Conservation (phyloP, 2,797 vertebrate genomes). For the Octomys mimax region DNA sequence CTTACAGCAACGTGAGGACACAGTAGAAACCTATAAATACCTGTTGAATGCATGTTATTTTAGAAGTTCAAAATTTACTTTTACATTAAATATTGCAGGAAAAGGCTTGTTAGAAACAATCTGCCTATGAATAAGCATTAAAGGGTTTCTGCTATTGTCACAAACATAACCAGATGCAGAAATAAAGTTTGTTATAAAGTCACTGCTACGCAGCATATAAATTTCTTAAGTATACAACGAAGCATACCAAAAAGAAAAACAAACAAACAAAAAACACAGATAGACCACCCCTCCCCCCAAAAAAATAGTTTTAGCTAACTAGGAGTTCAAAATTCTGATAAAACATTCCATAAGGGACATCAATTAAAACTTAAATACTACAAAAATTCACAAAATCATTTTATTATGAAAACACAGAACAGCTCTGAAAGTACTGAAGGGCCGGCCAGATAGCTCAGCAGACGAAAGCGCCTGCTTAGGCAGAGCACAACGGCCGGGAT, state of each 20-base stretch:
- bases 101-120: conserved; percentile 50
- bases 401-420: not conserved
- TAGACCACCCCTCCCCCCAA: not conserved
- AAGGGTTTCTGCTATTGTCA: conserved; percentile 26
- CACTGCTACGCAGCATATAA: conserved; percentile 24
- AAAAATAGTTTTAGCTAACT: not conserved
- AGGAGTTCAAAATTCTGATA: conserved; percentile 32
- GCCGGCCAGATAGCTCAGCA: no score
- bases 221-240: conserved; percentile 28
- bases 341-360: not conserved
- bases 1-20: not conserved
- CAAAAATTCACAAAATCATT: conserved; percentile 8
- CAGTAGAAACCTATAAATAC: not conserved
- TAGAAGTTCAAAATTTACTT: conserved; percentile 18
- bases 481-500: no score
- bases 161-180: not conserved
- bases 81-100: conserved; percentile 41
- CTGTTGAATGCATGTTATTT: not conserved
- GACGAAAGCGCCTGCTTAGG: no score
- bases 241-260: not conserved
- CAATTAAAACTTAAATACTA: conserved; percentile 19
- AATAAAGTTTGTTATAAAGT: conserved; percentile 26
- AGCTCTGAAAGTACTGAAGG: not conserved
- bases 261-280: not conserved
- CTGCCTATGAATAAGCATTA: not conserved